A percentile compares a stretch with the other conserved stretches of the same genome.
phyloP scores from a whole-genome alignment of 2,797 vertebrate species.

The Basileuterus tristriatus region DNA sequence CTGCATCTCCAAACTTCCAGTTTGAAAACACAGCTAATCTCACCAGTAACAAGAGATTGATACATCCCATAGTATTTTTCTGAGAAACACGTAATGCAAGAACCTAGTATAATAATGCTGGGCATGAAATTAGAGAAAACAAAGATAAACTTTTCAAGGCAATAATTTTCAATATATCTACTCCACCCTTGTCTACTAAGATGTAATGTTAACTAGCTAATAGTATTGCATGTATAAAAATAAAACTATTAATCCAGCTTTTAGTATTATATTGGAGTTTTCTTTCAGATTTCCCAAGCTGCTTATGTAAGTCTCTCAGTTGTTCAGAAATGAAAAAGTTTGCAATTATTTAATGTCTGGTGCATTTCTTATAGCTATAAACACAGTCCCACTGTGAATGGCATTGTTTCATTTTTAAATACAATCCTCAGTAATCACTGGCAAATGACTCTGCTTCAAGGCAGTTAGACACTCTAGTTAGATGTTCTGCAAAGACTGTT shows the following conservation, averaged over 20 bases:
- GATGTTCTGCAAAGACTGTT: not conserved
- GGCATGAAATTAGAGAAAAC: not conserved
- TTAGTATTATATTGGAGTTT: not conserved
- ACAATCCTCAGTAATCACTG: not conserved
- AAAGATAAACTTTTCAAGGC: not conserved
- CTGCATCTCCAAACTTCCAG: not conserved
- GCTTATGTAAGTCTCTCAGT: not conserved
- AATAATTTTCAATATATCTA: not conserved
- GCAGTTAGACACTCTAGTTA: not conserved
- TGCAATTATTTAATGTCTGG: not conserved
- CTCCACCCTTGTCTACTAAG: accelerated
- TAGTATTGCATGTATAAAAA: not conserved
- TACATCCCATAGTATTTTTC: not conserved
- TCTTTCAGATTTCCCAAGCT: not conserved
- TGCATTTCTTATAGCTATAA: not conserved
- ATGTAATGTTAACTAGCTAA: not conserved
- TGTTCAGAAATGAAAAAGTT: not conserved
- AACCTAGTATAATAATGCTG: not conserved
- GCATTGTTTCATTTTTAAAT: not conserved
- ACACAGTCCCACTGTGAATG: not conserved
- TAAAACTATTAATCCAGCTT: not conserved
- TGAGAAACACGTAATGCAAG: not conserved
- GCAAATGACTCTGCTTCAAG: not conserved
- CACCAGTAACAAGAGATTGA: not conserved
- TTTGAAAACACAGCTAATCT: not conserved